Base-by-base conservation (phyloP, 2,113 vertebrate species). In the Himantopus leucocephalus region DNA sequence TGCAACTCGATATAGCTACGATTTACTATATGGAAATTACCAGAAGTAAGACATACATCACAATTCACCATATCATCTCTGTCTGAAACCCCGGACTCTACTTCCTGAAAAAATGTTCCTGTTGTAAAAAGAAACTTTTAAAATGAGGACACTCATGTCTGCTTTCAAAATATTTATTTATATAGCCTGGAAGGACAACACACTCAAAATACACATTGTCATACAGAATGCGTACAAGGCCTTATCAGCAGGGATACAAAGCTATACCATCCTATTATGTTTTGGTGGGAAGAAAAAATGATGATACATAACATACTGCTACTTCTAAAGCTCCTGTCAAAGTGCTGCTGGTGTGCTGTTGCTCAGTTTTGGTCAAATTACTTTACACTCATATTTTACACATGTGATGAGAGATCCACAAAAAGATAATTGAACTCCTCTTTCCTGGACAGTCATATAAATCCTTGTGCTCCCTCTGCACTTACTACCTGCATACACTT, bases 251-350 rank as follows among this genome's bases (percentile, higher is more conserved):
- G 45, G 53, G 32, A 72, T 82, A 64, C 55, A 92, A 91, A 90
- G 26, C 76, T 77, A 41, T 24, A 30, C 24, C 30, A 85, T 80
- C 39, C 63, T 29, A 90, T 85, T 77, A 92, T n/a, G 32, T 66
- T 92, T 86, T 39, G 63, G 35, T 7, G 9, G 24, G 21, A 41
- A 83, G 9, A 59, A 90, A 88, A 94, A 88, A 94, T 30, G 5
- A 79, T 90, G 62, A 86, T 96, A 55, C 27, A 92, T 50, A 95
- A 80, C 68, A 92, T 79, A 94, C 67, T 93, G 89, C 34, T 94
- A 12, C 95, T 96, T 90, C 94, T 97, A 74, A 91, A 96, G 86
- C 66, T 80, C n/a, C 74, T 97, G 94, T 96, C 88, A 94, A 53
- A 62, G 29, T 91, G 66, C 86, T 97, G 89, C 92, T 96, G 91